Evolutionary conservation across 2,888 invertebrate species (phyloP).

Genomic region (Caradrina kadenii): DNA sequence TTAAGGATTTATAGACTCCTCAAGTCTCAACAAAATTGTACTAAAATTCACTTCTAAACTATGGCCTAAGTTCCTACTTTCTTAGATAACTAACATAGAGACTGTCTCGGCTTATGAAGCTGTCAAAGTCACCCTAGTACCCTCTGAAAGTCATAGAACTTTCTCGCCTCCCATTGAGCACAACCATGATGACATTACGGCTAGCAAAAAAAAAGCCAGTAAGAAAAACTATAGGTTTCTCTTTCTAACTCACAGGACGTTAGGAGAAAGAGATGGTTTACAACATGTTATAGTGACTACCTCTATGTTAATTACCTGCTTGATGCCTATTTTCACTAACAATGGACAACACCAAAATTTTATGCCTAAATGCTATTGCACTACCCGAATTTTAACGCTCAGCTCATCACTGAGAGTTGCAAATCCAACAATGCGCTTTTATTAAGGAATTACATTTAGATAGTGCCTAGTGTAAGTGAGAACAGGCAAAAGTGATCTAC

Average conservation of each 20-base stretch:
- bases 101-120: too few relatives aligned
- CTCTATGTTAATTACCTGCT: conserved; percentile 31
- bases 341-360: neutral
- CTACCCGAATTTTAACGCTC: neutral
- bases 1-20: conserved; percentile 34
- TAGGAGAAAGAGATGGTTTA: neutral
- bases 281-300: neutral
- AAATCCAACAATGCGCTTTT: neutral
- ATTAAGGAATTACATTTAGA: neutral
- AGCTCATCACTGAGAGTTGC: neutral
- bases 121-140: too few relatives aligned
- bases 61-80: conserved; percentile 21
- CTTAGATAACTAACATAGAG: conserved; percentile 24
- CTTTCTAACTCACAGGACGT: neutral
- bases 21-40: conserved; percentile 37
- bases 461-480: neutral
- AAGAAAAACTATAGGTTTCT: neutral
- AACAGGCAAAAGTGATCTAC: conserved; percentile 25
- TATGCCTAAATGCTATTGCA: neutral
- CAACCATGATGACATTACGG: neutral
- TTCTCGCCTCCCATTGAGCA: too few relatives aligned
- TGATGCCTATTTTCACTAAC: neutral
- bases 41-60: conserved; percentile 24
- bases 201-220: neutral
- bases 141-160: too few relatives aligned